These are phyloP conservation scores for Chaetura pelagica DNA, from an alignment of 2,113 vertebrate genomes.

Conservation along the genomic window DNA sequence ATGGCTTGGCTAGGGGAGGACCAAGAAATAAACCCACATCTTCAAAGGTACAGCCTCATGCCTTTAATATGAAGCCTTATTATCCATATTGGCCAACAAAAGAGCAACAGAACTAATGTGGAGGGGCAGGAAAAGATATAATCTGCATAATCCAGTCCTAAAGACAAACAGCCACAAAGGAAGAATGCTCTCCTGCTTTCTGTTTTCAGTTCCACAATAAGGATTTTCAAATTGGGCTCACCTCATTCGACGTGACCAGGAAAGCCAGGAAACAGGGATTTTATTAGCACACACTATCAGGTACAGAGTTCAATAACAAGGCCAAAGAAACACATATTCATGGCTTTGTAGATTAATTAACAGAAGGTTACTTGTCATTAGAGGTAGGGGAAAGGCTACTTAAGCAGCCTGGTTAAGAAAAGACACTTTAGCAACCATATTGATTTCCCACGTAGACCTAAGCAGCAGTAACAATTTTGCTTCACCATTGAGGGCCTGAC, in stretches of 20 bases:
- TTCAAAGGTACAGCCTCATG: background rate
- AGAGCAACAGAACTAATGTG: accelerated
- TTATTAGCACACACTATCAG: background rate
- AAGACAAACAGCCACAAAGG: background rate
- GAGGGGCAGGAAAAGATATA: background rate
- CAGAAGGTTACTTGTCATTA: slow-evolving; percentile 9
- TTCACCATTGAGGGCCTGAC: background rate
- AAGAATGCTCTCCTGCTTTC: background rate
- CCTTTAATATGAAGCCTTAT: background rate
- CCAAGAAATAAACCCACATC: background rate
- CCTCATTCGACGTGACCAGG: background rate
- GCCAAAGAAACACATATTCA: background rate
- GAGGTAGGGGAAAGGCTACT: background rate
- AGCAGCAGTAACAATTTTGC: slow-evolving; percentile 5
- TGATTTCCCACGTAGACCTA: slow-evolving; percentile 10
- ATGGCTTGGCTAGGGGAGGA: background rate
- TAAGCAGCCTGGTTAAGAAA: slow-evolving; percentile 18
- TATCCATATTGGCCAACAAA: background rate
- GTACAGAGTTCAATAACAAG: background rate
- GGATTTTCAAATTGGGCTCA: background rate
- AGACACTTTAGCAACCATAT: slow-evolving; percentile 14
- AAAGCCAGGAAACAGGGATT: background rate
- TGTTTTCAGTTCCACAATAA: background rate
- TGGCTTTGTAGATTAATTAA: slow-evolving; percentile 29
- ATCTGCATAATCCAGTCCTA: background rate